A percentile compares a stretch with the other conserved stretches of the same genome.
Conservation (phyloP, 1,140 invertebrate species). For the Ganaspis sp. region DNA sequence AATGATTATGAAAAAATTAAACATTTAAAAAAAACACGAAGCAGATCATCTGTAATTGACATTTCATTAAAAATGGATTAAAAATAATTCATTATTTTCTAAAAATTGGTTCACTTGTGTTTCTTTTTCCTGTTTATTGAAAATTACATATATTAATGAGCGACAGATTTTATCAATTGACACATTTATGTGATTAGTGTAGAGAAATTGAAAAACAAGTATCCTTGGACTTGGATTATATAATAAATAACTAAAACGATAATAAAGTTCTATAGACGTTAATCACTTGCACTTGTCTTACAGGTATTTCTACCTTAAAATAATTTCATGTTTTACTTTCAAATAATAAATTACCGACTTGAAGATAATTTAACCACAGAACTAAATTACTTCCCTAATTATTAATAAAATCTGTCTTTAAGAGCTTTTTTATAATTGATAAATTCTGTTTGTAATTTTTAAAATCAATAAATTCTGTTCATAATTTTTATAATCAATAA, state of each 20-base stretch:
- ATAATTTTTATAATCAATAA: too few relatives aligned
- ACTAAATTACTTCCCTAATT: not conserved
- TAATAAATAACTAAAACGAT: conserved; percentile 12
- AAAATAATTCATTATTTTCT: too few relatives aligned
- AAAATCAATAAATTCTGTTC: too few relatives aligned
- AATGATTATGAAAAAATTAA: too few relatives aligned
- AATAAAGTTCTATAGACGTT: not conserved
- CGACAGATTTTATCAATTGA: not conserved
- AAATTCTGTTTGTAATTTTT: too few relatives aligned
- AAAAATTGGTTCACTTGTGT: too few relatives aligned
- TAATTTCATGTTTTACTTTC: not conserved
- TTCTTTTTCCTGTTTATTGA: not conserved
- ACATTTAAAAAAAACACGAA: too few relatives aligned
- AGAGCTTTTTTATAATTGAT: too few relatives aligned
- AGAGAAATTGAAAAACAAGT: not conserved
- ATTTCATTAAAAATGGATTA: too few relatives aligned
- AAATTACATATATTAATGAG: not conserved
- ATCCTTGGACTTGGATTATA: not conserved
- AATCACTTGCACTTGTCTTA: not conserved
- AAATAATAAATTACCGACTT: not conserved
- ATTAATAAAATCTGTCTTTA: not conserved
- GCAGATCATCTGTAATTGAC: too few relatives aligned
- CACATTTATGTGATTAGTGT: not conserved
- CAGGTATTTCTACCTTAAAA: not conserved
- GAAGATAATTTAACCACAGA: not conserved